Conservation (phyloP, 2,888 invertebrate species). For the Trichogramma dendrolimi region DNA sequence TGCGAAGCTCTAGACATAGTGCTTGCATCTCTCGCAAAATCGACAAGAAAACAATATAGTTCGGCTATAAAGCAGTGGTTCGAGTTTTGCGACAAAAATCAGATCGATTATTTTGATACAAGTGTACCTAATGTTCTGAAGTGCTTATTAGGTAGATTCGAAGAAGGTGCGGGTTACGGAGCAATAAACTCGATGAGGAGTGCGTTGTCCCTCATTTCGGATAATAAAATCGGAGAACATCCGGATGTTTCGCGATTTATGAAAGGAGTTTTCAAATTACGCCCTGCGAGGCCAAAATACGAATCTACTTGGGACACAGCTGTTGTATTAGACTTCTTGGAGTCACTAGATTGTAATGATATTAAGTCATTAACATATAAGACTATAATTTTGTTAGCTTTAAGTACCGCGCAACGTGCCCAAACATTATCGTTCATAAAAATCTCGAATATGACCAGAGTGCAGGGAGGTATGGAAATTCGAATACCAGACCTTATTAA, state of each 20-base stretch:
- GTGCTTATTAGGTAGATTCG: constrained; percentile 21
- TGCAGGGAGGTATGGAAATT: constrained; percentile 15
- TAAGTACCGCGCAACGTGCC: constrained; percentile 23
- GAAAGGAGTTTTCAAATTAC: constrained; percentile 25
- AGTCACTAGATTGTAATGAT: too few relatives aligned
- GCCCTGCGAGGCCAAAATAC: constrained; percentile 26
- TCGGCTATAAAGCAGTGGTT: constrained; percentile 29
- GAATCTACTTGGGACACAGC: constrained; percentile 24
- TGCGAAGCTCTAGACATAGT: constrained; percentile 16
- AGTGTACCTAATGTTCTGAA: constrained; percentile 5
- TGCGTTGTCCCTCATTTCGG: constrained; percentile 27
- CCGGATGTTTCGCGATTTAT: constrained; percentile 24
- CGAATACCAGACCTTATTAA: constrained; percentile 27
- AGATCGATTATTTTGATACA: constrained; percentile 5
- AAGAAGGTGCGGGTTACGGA: constrained; percentile 25
- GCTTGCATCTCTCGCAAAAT: constrained; percentile 23
- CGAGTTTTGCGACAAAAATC: constrained; percentile 21
- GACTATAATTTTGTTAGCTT: constrained; percentile 21
- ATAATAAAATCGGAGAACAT: constrained; percentile 17
- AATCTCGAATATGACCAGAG: constrained; percentile 17
- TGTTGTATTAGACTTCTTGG: constrained; percentile 25
- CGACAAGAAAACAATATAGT: constrained; percentile 30
- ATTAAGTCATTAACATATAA: too few relatives aligned
- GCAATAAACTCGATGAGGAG: constrained; percentile 27
- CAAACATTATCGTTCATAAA: constrained; percentile 27